A percentile compares a stretch with the other conserved stretches of the same genome.
phyloP scores from a whole-genome alignment of 2,113 vertebrate genomes.

The Petaurus breviceps region DNA sequence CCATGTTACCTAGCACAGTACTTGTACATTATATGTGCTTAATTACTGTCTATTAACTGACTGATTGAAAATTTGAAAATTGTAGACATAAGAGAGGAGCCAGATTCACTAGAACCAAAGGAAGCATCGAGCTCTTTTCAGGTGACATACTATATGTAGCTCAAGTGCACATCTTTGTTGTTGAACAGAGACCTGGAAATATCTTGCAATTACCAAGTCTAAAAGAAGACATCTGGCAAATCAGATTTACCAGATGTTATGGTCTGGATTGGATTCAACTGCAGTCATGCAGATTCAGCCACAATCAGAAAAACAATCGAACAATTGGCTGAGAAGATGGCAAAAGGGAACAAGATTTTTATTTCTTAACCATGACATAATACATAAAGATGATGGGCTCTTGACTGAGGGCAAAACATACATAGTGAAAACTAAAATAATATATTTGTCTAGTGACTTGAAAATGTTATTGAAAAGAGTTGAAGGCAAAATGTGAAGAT shows the following conservation, averaged over 20 bases:
- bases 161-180: background rate
- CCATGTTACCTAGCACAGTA: background rate
- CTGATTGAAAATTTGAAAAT: background rate
- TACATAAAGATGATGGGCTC: background rate
- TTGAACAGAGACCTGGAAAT: background rate
- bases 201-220: background rate
- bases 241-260: background rate
- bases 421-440: background rate
- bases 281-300: background rate
- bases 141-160: background rate
- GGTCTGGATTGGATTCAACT: background rate
- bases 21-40: background rate
- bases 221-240: background rate
- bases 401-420: background rate
- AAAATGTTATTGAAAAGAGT: background rate
- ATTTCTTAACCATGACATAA: background rate
- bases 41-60: background rate
- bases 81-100: background rate
- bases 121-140: background rate
- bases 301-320: background rate
- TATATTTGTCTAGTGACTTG: background rate
- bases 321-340: background rate
- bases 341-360: background rate
- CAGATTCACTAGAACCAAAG: background rate
- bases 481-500: background rate